Evolutionary conservation across 2,797 vertebrate genomes (phyloP), one percentile per base, ranked within the genome.

Genomic region (Catharus ustulatus): DNA sequence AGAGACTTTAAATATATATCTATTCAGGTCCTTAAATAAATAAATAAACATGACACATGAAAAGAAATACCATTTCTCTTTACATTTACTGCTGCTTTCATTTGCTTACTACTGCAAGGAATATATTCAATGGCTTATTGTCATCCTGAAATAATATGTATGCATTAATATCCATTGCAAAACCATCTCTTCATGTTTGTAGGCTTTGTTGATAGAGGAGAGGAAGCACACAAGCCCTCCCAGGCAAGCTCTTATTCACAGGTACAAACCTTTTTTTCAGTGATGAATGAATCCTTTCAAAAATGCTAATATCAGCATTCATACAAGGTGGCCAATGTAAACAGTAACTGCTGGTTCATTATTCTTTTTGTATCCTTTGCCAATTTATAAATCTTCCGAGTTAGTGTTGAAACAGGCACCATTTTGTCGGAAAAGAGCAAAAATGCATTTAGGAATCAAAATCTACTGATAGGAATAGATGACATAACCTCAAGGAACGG

Each of bases 231-330:
- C 15, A 72, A 45, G 57, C 61, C 62, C 61, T 92, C 42, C 66
- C 77, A 68, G 71, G 89, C 67, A 80, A 90, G 55, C 54, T 90
- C 89, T 94, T 94, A 93, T 69, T 96, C 95, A 87, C 48, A 95
- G 96, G 77, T 93, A 96, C 66, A 89, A 92, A 83, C 61, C 34
- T 91, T 93, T 81, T 80, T 77, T 66, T 86, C 87, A 86, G 68
- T 80, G 73, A 91, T 87, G 73, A 94, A 95, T 95, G 78, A 97
- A 96, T 92, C 74, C 74, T 95, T 96, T 96, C 83, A 91, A 86
- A 94, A 96, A 92, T 82, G 69, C 62, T 95, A 78, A 90, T 92
- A 90, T 94, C 92, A 62, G 90, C 89, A 84, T 77, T 88, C 82
- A 90, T 3, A 67, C 64, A 68, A 55, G 82, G 69, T 54, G 63